phyloP scores from a whole-genome alignment of 1,140 invertebrate species.

The Solenopsis fugax region DNA sequence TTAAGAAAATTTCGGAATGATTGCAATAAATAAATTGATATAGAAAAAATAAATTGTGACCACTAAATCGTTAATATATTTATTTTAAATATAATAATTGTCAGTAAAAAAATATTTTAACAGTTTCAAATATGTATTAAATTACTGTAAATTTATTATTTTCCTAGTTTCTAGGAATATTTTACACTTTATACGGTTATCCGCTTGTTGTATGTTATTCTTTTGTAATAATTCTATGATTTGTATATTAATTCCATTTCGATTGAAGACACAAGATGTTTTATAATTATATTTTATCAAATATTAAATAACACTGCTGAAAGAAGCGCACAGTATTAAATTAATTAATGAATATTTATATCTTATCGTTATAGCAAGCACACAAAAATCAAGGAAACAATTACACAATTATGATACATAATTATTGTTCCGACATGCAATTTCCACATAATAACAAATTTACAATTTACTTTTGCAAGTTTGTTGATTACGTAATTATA shows the following conservation, averaged over 20 bases:
- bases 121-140: not conserved
- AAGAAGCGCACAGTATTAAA: slow-evolving; percentile 37
- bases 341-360: slow-evolving; percentile 28
- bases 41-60: not conserved
- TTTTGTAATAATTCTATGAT: not conserved
- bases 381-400: slow-evolving; percentile 41
- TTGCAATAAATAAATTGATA: not conserved
- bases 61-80: not conserved
- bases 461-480: slow-evolving; percentile 4
- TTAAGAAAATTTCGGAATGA: not conserved
- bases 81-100: not conserved
- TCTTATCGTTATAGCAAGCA: slow-evolving; percentile 2
- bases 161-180: not conserved
- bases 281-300: not conserved
- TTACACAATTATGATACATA: slow-evolving; percentile 41
- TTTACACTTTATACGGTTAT: not conserved
- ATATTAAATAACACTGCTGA: slow-evolving; percentile 30
- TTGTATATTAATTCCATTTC: slow-evolving; percentile 14
- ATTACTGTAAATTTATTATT: not conserved
- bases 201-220: no score
- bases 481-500: not conserved
- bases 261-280: slow-evolving; percentile 46
- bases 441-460: slow-evolving; percentile 11
- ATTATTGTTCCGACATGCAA: slow-evolving; percentile 45
- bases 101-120: not conserved